Base-by-base conservation (phyloP, 1,140 invertebrate genomes). In the Tetraneura akinire region DNA sequence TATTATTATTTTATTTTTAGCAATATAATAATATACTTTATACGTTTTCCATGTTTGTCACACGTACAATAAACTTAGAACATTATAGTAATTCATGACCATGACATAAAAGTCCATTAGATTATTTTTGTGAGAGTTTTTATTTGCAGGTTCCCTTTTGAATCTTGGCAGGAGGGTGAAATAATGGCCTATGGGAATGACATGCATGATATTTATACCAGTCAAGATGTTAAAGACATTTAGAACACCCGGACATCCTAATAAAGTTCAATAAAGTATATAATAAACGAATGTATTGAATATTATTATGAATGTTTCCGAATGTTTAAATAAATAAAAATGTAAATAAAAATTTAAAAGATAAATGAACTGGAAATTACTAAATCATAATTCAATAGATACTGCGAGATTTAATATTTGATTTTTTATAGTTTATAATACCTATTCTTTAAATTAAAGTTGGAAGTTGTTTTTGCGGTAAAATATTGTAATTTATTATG, bases 141-240 rank as follows among this genome's bases (percentile, higher is more conserved):
- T 47, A 68, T 68, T 68, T 21, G 45, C 66, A 47, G n/a, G 66
- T 68, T 47, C 66, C n/a, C 23, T 68, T 23, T 23, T 13, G 66
- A 21, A 68, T 8, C 32, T 37, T 45, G 37, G 13, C 37, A 11
- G 64, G 64, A 57, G 21, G 0, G 14, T 14, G 13, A 68, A 68
- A 47, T 68, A 68, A 68, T 68, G 66, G 42, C 42, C 66, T 26
- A 68, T 16, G 11, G 21, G 47, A 68, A 68, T 42, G 66, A 68
- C 66, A 26, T 16, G 14, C 66, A 8, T 13, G 21, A 68, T 47
- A 47, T 68, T 68, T 68, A 68, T 68, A 68, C 66, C 21, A 68
- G 66, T 47, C 42, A 16, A 68, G 66, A 68, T 47, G 66, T 68
- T 68, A 68, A 68, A 47, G 66, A 68, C 66, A 26, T 68, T 68